These are phyloP conservation scores for Drosophila meridiana DNA, from an alignment of 2,888 invertebrate species.

Conservation along the genomic window DNA sequence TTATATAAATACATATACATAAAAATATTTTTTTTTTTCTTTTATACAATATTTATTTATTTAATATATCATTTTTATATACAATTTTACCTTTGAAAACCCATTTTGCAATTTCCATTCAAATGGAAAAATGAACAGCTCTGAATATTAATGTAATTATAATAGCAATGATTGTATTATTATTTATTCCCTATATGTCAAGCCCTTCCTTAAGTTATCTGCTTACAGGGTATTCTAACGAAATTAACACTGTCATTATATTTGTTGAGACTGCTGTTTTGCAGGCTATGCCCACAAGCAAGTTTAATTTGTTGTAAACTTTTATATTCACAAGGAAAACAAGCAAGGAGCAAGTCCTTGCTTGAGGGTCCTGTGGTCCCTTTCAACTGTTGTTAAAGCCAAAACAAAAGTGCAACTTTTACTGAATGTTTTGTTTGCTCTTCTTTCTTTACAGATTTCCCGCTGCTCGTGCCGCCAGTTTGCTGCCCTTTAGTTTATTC, in stretches of 20 bases:
- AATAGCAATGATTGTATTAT: too few relatives aligned
- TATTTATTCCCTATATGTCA: background rate
- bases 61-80: too few relatives aligned
- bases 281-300: conserved; percentile 61
- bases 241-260: conserved; percentile 23
- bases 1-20: too few relatives aligned
- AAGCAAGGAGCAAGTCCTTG: conserved; percentile 49
- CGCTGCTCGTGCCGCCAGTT: conserved; percentile 20
- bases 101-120: too few relatives aligned
- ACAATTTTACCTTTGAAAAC: too few relatives aligned
- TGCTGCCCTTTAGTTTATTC: conserved; percentile 31
- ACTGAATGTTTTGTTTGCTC: conserved; percentile 20
- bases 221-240: conserved; percentile 36
- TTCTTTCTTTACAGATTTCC: conserved; percentile 56
- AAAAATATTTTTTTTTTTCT: too few relatives aligned
- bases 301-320: conserved; percentile 79
- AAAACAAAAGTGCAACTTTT: conserved; percentile 56
- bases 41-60: too few relatives aligned
- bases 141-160: background rate
- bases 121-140: too few relatives aligned
- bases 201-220: too few relatives aligned
- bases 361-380: conserved; percentile 33
- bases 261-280: conserved; percentile 29
- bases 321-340: conserved; percentile 61
- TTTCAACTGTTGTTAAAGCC: conserved; percentile 30